Percentiles rank a stretch among this genome's conserved stretches.
Evolutionary conservation across 1,140 invertebrate genomes (phyloP).

Genomic region (Pteromalus puparum): DNA sequence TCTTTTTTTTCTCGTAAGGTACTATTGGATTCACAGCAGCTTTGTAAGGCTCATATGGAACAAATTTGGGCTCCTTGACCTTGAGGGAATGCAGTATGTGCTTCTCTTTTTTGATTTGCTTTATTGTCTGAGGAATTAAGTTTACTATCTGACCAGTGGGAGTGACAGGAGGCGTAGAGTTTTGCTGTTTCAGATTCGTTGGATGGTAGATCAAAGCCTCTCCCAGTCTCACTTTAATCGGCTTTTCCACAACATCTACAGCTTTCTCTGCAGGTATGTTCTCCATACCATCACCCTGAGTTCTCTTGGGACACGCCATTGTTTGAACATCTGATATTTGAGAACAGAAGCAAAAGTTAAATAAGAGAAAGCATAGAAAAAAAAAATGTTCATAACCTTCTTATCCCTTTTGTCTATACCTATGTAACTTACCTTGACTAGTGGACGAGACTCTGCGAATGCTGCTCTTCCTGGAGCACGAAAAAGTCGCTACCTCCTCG

Average conservation of each 20-base stretch:
- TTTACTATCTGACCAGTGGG: conserved; percentile 74
- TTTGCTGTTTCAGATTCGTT: conserved; percentile 70
- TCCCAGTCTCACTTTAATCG: conserved; percentile 64
- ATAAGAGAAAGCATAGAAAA: not conserved
- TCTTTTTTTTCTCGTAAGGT: conserved; percentile 74
- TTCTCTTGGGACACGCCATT: conserved; percentile 67
- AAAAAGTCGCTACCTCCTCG: conserved; percentile 56
- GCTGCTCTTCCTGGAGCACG: conserved; percentile 57
- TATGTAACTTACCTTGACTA: conserved; percentile 27
- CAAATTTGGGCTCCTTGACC: conserved; percentile 87
- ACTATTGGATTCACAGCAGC: conserved; percentile 88
- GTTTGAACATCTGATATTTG: conserved; percentile 58
- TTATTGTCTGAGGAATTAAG: conserved; percentile 68
- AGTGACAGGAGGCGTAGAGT: conserved; percentile 67
- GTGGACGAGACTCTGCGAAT: conserved; percentile 38
- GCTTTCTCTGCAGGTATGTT: conserved; percentile 60
- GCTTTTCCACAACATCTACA: conserved; percentile 48
- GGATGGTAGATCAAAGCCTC: conserved; percentile 74
- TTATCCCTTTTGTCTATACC: conserved; percentile 15
- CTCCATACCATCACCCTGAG: conserved; percentile 78
- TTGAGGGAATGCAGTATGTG: conserved; percentile 73
- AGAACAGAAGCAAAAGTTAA: conserved; percentile 7
- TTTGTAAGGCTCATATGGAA: conserved; percentile 92
- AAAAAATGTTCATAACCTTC: not conserved
- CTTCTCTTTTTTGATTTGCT: conserved; percentile 67